Base-by-base conservation (phyloP, 1,140 invertebrate species). In the Drosophila suzukii region DNA sequence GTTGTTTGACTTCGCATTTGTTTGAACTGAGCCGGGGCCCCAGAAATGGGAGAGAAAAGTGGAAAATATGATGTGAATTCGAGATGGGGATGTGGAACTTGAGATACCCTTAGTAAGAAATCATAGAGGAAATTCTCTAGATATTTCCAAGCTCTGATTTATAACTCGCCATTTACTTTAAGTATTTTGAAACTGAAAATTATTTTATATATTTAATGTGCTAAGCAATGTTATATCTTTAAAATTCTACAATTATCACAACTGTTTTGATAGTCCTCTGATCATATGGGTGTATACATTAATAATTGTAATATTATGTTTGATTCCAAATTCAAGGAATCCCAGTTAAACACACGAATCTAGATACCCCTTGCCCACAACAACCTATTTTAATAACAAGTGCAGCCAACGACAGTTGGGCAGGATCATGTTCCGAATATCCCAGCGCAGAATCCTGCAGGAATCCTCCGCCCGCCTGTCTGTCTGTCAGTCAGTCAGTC, bases 1-100 rank as follows among this genome's bases (percentile, higher is more conserved):
- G 68, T 51, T 73, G 53, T 72, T 73, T 73, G 70, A 73, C 68
- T 73, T 73, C 39, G 44, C 59, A 54, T 61, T 73, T 73, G 51
- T 71, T 71, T 58, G 62, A 36, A 65, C 41, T 62, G 39, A 34
- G 17, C 7, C 3, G 12, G 61, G 47, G 32, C 20, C 7, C 17
- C 3, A 55, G 17, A 70, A 72, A 57, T 65, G 63, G 32, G 17
- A 68, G 30, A 27, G 53, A 71, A 71, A 70, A 36, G 49, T 47
- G 41, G 17, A 67, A 56, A 71, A 68, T 68, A 66, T 66, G 34
- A 51, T 27, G n/a, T 17, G 6, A 49, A 63, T 51, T 36, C 11
- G 24, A n/a, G 30, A 32, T 3, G 10, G 34, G n/a, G 8, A 4
- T 53, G 6, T 7, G 30, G 58, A 43, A 20, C 36, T n/a, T 1